These are phyloP conservation scores for Pammene aurita DNA, from an alignment of 2,888 invertebrate species.

Conservation along the genomic window DNA sequence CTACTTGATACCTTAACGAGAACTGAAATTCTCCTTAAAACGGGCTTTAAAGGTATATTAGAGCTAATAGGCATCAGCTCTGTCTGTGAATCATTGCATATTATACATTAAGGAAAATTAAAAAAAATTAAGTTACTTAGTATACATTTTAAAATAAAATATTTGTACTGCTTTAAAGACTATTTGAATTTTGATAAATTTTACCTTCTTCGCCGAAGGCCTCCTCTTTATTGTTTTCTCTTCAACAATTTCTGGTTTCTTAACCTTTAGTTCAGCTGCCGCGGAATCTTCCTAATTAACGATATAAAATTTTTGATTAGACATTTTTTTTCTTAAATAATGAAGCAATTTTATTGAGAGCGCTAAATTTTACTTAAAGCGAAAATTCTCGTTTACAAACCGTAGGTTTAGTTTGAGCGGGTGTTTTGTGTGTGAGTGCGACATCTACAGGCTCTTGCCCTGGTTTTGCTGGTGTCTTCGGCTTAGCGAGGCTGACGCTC, in stretches of 20 bases:
- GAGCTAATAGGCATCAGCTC: constrained; percentile 55
- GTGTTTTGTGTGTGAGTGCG: constrained; percentile 78
- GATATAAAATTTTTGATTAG: constrained; percentile 11
- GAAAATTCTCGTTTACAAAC: constrained; percentile 59
- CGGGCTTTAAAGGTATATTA: constrained; percentile 54
- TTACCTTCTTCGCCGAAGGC: constrained; percentile 73
- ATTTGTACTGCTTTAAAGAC: not conserved
- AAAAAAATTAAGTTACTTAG: not conserved
- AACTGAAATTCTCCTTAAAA: constrained; percentile 65
- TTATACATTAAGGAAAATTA: constrained; percentile 10
- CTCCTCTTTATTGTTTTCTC: constrained; percentile 73
- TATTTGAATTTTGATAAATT: constrained; percentile 23
- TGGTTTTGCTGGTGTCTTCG: constrained; percentile 69
- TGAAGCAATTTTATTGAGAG: constrained; percentile 18
- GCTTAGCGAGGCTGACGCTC: constrained; percentile 72
- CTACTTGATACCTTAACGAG: constrained; percentile 66
- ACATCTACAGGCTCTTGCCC: constrained; percentile 75
- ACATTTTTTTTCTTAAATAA: not conserved
- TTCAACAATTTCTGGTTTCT: constrained; percentile 77
- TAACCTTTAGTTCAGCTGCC: constrained; percentile 76
- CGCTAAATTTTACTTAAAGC: constrained; percentile 11
- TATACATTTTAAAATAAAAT: not conserved
- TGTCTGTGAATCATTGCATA: constrained; percentile 62
- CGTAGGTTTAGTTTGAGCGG: constrained; percentile 75
- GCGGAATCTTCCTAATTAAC: constrained; percentile 70